Conservation (phyloP, 2,888 invertebrate species). For the Rugalucina vietnamica region DNA sequence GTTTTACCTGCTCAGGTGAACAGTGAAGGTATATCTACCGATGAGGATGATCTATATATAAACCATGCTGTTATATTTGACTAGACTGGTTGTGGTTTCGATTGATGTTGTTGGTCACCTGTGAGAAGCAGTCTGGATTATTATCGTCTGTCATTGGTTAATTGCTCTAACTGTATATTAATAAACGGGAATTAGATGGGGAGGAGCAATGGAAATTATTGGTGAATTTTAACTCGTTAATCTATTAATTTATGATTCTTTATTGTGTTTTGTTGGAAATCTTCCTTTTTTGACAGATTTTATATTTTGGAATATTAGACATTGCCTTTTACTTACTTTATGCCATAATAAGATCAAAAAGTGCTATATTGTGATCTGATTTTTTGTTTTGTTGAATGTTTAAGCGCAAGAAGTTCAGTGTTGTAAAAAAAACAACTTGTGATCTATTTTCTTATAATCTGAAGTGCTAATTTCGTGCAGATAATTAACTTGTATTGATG, state of each 20-base stretch:
- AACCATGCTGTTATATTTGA: constrained; percentile 3
- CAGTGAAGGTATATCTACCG: constrained; percentile 1
- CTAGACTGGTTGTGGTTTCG: neutral
- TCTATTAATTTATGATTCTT: neutral
- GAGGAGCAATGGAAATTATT: neutral
- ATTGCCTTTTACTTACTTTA: too few relatives aligned
- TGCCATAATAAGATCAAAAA: too few relatives aligned
- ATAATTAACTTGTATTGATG: neutral
- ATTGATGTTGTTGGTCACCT: constrained; percentile 17
- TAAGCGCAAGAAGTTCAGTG: too few relatives aligned
- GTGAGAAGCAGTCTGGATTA: constrained; percentile 11
- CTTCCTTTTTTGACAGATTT: neutral
- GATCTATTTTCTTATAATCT: too few relatives aligned
- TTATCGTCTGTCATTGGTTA: constrained; percentile 6
- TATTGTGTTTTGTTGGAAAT: neutral
- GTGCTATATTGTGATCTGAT: too few relatives aligned
- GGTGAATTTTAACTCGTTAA: neutral
- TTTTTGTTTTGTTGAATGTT: too few relatives aligned
- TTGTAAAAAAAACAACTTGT: too few relatives aligned
- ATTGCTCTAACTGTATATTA: constrained; percentile 11
- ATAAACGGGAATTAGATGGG: neutral
- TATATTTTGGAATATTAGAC: too few relatives aligned
- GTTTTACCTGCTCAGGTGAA: constrained; percentile 7
- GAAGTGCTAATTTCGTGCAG: neutral
- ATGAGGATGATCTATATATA: neutral